Conservation (phyloP, 2,888 invertebrate species). For the Trissolcus japonicus region DNA sequence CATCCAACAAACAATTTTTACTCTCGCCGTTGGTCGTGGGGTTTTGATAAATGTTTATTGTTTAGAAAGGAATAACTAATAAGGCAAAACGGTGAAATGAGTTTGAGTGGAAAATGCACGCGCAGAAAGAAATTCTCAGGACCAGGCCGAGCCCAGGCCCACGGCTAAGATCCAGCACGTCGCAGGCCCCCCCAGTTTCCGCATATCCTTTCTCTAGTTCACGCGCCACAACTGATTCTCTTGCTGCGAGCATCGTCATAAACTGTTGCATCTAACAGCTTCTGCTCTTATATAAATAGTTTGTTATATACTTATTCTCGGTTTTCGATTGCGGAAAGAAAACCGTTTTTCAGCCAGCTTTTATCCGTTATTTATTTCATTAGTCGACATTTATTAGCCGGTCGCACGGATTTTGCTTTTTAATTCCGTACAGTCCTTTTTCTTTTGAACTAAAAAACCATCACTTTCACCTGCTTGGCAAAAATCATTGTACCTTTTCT, state of each 20-base stretch:
- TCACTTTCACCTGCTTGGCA: too few relatives aligned
- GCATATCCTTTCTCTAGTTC: constrained; percentile 53
- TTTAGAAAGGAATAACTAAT: constrained; percentile 44
- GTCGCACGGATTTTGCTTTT: too few relatives aligned
- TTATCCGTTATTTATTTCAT: constrained; percentile 4
- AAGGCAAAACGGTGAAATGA: constrained; percentile 33
- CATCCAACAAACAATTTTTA: too few relatives aligned
- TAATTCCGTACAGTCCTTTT: too few relatives aligned
- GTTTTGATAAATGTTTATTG: constrained; percentile 29
- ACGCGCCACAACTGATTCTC: constrained; percentile 24
- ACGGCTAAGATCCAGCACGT: constrained; percentile 35
- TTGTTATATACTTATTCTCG: constrained; percentile 3
- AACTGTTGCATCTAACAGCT: constrained; percentile 29
- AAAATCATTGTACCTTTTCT: too few relatives aligned
- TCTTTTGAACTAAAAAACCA: not conserved
- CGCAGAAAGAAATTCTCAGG: constrained; percentile 49
- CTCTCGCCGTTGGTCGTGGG: too few relatives aligned
- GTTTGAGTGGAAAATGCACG: constrained; percentile 45
- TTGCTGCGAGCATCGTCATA: constrained; percentile 28
- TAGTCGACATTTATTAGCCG: too few relatives aligned
- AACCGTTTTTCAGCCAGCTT: not conserved
- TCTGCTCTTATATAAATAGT: constrained; percentile 24
- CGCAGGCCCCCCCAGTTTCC: constrained; percentile 42
- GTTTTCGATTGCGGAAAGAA: not conserved
- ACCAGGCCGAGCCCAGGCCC: constrained; percentile 44